These are phyloP conservation scores for Rhabdomys dilectus DNA, from an alignment of 2,113 vertebrate species.

Conservation along the genomic window DNA sequence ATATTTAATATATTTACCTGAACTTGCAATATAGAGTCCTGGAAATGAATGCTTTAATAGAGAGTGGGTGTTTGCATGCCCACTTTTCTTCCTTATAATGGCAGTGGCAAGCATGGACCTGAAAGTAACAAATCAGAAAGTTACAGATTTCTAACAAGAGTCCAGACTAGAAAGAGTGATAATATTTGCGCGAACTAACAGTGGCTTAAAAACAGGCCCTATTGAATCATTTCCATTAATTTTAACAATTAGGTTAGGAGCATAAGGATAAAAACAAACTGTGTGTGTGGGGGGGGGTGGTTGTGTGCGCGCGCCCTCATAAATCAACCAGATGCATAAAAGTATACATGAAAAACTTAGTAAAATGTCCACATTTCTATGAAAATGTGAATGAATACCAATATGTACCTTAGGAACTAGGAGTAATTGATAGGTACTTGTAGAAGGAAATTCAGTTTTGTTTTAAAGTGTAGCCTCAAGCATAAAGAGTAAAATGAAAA, in stretches of 20 bases:
- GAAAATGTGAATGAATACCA: not conserved
- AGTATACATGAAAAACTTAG: not conserved
- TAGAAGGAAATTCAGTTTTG: not conserved
- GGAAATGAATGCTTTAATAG: not conserved
- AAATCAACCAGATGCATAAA: not conserved
- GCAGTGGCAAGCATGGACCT: not conserved
- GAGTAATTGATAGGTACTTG: not conserved
- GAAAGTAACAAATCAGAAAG: not conserved
- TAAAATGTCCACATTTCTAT: not conserved
- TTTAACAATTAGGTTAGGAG: not conserved
- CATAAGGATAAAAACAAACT: not conserved
- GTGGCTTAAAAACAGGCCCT: not conserved
- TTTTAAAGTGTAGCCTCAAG: no score
- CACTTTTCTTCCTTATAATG: not conserved
- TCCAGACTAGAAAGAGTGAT: not conserved
- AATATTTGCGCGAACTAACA: not conserved
- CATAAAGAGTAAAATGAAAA: not conserved
- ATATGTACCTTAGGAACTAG: no score
- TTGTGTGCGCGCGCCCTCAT: not conserved
- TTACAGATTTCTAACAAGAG: not conserved
- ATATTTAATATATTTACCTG: not conserved
- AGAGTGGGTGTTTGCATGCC: not conserved
- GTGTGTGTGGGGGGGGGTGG: not conserved
- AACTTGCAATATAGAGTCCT: not conserved
- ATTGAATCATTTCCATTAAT: not conserved